These are phyloP conservation scores for Trachelus iudaicus DNA, from an alignment of 2,888 invertebrate genomes.

Conservation along the genomic window DNA sequence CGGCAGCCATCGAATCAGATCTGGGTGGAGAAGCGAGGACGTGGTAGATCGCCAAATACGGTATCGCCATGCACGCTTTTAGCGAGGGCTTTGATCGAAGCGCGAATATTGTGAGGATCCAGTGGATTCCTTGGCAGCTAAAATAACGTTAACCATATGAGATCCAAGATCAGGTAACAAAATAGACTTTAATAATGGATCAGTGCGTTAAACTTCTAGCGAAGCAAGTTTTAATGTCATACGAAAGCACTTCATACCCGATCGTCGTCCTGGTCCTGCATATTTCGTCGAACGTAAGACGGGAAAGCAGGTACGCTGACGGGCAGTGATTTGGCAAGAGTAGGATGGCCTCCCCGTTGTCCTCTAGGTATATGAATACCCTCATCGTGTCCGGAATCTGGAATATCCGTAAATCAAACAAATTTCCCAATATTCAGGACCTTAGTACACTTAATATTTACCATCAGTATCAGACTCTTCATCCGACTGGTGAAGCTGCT, in stretches of 20 bases:
- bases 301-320: constrained; percentile 79
- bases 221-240: too few species aligned
- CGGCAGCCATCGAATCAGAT: constrained; percentile 70
- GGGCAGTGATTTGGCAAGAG: constrained; percentile 81
- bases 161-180: too few species aligned
- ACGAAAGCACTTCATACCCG: constrained; percentile 60
- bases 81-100: constrained; percentile 91
- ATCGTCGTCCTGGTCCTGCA: constrained; percentile 67
- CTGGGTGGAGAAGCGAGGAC: constrained; percentile 86
- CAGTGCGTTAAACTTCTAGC: too few species aligned
- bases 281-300: constrained; percentile 56
- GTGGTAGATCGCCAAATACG: constrained; percentile 88
- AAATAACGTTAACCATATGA: constrained; percentile 8
- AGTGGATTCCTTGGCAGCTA: constrained; percentile 53
- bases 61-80: constrained; percentile 89
- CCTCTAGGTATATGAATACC: constrained; percentile 70
- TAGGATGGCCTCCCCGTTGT: constrained; percentile 64
- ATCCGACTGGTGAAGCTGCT: constrained; percentile 46
- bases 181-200: too few species aligned
- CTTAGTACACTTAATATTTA: constrained; percentile 52
- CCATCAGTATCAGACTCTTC: constrained; percentile 82
- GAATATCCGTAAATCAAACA: neutral
- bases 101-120: constrained; percentile 82
- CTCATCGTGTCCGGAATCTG: constrained; percentile 71
- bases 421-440: too few species aligned